phyloP scores from a whole-genome alignment of 2,888 invertebrate species.

The Xestia sexstrigata region DNA sequence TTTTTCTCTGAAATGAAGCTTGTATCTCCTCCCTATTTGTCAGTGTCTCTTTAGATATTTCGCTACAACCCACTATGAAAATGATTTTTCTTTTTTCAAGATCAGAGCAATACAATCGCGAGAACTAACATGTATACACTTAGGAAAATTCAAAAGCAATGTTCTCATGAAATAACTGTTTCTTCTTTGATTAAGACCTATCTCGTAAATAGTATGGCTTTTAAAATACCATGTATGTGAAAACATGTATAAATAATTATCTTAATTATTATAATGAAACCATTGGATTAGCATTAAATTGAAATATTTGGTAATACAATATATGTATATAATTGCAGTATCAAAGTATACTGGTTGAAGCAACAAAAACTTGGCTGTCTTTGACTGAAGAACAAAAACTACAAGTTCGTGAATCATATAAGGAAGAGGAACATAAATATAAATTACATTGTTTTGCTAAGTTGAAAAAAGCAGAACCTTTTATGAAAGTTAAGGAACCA shows the following conservation, averaged over 20 bases:
- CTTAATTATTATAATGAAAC: background rate
- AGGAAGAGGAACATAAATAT: constrained; percentile 69
- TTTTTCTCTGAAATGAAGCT: background rate
- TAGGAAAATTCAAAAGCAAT: background rate
- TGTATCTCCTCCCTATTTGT: background rate
- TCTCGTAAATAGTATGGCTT: background rate
- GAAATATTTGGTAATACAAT: background rate
- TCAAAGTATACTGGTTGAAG: constrained; percentile 70
- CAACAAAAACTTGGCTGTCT: constrained; percentile 81
- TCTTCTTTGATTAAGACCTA: background rate
- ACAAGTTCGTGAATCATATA: constrained; percentile 72
- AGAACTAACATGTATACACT: background rate
- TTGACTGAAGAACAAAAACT: constrained; percentile 77
- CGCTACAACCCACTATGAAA: background rate
- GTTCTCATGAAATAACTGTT: background rate
- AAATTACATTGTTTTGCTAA: constrained; percentile 70
- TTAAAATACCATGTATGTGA: background rate
- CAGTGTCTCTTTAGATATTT: background rate
- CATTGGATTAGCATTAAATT: background rate
- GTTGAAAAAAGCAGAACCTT: constrained; percentile 78
- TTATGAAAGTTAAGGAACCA: constrained; percentile 73
- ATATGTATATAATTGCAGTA: constrained; percentile 67
- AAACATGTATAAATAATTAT: too few relatives aligned
- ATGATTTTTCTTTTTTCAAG: background rate
- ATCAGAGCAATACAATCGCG: background rate